Conservation (phyloP, 2,888 invertebrate species). For the Ochropleura leucogaster region DNA sequence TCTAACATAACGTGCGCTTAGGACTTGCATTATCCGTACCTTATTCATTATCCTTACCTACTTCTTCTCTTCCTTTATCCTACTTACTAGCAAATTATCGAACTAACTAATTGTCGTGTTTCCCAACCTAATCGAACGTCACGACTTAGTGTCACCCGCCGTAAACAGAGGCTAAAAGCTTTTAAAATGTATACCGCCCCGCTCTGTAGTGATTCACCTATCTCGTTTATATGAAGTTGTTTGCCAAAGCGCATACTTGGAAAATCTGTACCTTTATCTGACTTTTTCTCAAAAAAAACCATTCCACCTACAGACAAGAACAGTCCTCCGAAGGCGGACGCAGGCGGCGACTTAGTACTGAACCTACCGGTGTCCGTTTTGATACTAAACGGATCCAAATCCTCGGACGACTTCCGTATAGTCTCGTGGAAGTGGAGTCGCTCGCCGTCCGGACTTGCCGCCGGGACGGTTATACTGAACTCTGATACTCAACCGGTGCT, state of each 20-base stretch:
- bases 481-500: slow-evolving; percentile 95
- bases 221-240: too few relatives aligned
- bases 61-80: too few relatives aligned
- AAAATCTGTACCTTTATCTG: neutral
- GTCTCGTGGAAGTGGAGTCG: slow-evolving; percentile 96
- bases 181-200: neutral
- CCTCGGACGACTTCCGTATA: slow-evolving; percentile 96
- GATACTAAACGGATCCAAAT: slow-evolving; percentile 95
- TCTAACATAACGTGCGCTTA: neutral
- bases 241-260: neutral
- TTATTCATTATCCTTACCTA: neutral
- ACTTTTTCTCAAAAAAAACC: neutral
- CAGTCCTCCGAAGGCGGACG: slow-evolving; percentile 96
- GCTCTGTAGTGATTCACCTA: neutral
- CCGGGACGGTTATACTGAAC: slow-evolving; percentile 94
- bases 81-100: neutral
- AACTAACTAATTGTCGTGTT: neutral
- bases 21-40: neutral
- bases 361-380: slow-evolving; percentile 94
- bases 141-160: neutral
- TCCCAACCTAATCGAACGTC: neutral
- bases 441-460: slow-evolving; percentile 94
- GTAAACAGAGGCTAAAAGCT: neutral
- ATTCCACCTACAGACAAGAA: slow-evolving; percentile 93
- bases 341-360: slow-evolving; percentile 95